phyloP scores from a whole-genome alignment of 1,140 invertebrate species.

The Eriosoma lanigerum region DNA sequence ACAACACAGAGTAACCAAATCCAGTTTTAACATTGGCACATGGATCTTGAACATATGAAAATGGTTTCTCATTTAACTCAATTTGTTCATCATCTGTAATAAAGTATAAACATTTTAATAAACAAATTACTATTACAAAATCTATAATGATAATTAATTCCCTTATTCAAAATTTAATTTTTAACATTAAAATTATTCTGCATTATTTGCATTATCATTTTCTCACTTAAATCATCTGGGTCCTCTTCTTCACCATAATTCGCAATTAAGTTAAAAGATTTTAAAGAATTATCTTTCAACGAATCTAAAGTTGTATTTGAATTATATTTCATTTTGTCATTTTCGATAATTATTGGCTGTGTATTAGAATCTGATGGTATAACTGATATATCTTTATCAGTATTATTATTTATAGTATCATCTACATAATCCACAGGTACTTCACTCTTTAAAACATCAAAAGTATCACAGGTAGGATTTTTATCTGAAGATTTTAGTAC shows the following conservation, averaged over 20 bases:
- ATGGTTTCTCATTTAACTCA: slow-evolving; percentile 3
- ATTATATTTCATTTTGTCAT: not conserved
- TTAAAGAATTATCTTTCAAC: slow-evolving; percentile 1
- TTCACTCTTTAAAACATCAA: slow-evolving; percentile 49
- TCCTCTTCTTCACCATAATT: slow-evolving; percentile 33
- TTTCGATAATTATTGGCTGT: not conserved
- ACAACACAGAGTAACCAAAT: slow-evolving; percentile 27
- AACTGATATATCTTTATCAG: slow-evolving; percentile 7
- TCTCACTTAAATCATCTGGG: slow-evolving; percentile 5
- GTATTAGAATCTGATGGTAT: not conserved
- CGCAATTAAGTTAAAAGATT: slow-evolving; percentile 22
- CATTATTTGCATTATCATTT: too few relatives aligned
- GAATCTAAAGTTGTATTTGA: not conserved
- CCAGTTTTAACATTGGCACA: slow-evolving; percentile 44
- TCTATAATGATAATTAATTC: too few relatives aligned
- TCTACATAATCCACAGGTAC: slow-evolving; percentile 22
- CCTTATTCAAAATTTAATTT: too few relatives aligned
- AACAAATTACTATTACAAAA: not conserved
- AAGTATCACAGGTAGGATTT: slow-evolving; percentile 6
- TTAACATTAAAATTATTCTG: too few relatives aligned
- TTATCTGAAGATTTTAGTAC: slow-evolving; percentile 1
- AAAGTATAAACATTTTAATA: not conserved
- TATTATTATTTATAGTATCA: slow-evolving; percentile 15
- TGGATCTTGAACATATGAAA: slow-evolving; percentile 29
- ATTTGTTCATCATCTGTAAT: slow-evolving; percentile 18